Base-by-base conservation (phyloP, 2,797 vertebrate genomes). In the Myotis planiceps region DNA sequence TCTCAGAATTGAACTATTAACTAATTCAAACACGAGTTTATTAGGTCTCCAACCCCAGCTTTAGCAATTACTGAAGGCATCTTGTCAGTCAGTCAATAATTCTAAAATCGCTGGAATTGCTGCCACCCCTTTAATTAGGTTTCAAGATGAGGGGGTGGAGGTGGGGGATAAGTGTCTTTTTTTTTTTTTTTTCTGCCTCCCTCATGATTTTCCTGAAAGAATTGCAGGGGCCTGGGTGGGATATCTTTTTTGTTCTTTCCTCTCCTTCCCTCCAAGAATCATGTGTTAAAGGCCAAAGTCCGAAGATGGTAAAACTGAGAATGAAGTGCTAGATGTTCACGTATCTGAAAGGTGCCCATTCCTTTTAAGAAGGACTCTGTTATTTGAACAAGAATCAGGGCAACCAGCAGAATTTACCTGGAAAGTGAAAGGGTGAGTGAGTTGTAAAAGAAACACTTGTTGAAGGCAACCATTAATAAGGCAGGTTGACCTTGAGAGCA, bases 1-100 rank as follows among this genome's bases (percentile, higher is more conserved):
- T 95, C 79, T 76, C 76, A 45, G 92, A 97, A 93, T 74, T 95
- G 95, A 98, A 96, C 94, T 95, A 97, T 97, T 98, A 97, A 97
- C 83, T 96, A 95, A 96, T 96, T 97, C 97, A 98, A 96, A 97
- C 94, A 96, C 3, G 0, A 3, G 94, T 96, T 42, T 92, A 89
- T 69, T 84, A 97, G 97, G 96, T 88, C 39, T 63, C 66, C 76
- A 53, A 19, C 55, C 68, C 71, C 32, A 92, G 93, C 92, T 89
- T 65, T 5, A 95, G 90, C 95, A 98, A 97, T 97, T 97, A 96
- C 82, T 75, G 72, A 49, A 14, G 84, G 60, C 32, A 29, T 49
- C 23, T 39, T 34, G 58, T 60, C 58, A 60, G 96, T 96, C 75
- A 51, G 94, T 88, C 13, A 51, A 51, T 95, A 92, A 21, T 92